These are phyloP conservation scores for Fistularia tabacaria DNA, from an alignment of 2,797 vertebrate species.

Conservation along the genomic window DNA sequence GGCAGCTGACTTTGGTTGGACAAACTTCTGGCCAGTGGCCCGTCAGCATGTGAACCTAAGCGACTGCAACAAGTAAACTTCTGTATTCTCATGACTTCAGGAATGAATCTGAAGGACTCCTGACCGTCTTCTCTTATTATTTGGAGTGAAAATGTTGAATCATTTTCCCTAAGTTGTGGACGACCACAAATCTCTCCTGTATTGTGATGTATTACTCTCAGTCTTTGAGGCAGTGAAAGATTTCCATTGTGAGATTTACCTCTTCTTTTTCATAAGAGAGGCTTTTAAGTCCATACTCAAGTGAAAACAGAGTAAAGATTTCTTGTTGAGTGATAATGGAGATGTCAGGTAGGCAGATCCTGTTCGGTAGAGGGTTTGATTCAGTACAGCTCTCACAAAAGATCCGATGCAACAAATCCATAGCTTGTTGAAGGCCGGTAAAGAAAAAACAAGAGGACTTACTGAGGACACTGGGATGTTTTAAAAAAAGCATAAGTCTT, in stretches of 20 bases:
- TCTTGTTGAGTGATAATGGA: not conserved
- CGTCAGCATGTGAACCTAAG: conserved; percentile 25
- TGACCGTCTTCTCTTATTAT: not conserved
- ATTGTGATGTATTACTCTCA: no score
- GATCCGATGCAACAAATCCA: no score
- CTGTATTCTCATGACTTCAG: conserved; percentile 38
- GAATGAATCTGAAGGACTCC: conserved; percentile 7
- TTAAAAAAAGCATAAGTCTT: no score
- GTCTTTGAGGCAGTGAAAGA: no score
- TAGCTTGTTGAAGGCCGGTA: conserved; percentile 10
- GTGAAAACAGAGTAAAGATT: no score
- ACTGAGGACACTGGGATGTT: conserved; percentile 29
- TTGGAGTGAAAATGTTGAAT: conserved; percentile 33
- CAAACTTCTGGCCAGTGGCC: conserved; percentile 21
- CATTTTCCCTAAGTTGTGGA: conserved; percentile 20
- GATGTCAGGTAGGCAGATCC: not conserved
- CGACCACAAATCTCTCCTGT: conserved; percentile 10
- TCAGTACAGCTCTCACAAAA: not conserved
- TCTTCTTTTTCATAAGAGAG: conserved; percentile 1
- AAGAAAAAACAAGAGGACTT: no score
- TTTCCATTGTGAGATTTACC: conserved; percentile 10
- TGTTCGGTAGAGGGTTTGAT: not conserved
- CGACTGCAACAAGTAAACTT: conserved; percentile 36
- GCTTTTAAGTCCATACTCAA: not conserved
- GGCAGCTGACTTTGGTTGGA: conserved; percentile 29